Conservation (phyloP, 1,140 invertebrate genomes). For the Drosophila lowei region DNA sequence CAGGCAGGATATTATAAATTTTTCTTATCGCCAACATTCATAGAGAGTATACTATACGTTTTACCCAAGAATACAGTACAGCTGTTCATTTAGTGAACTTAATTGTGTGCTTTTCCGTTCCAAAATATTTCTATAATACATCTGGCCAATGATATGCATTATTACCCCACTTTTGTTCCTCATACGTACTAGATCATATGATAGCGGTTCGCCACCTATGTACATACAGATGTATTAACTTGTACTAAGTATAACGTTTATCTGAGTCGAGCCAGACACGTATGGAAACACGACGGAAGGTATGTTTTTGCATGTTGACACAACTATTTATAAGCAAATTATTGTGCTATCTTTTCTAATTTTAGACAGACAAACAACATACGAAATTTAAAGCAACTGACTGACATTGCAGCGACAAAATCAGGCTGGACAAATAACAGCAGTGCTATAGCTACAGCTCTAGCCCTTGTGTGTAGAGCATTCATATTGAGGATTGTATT, state of each 20-base stretch:
- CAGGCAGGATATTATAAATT: slow-evolving; percentile 1
- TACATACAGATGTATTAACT: slow-evolving; percentile 3
- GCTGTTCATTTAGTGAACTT: slow-evolving; percentile 4
- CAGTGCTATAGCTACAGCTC: slow-evolving; percentile 3
- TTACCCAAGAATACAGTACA: slow-evolving; percentile 16
- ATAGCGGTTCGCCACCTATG: slow-evolving; percentile 24
- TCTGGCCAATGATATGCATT: slow-evolving; percentile 9
- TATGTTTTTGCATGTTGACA: slow-evolving; percentile 59
- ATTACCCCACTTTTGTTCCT: not conserved
- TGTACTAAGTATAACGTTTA: slow-evolving; percentile 13
- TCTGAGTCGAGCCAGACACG: slow-evolving; percentile 15
- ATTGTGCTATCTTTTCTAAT: slow-evolving; percentile 72
- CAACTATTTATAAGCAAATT: slow-evolving; percentile 74
- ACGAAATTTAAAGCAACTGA: slow-evolving; percentile 54
- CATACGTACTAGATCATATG: not conserved
- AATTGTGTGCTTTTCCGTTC: slow-evolving; percentile 26
- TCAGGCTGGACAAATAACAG: slow-evolving; percentile 69
- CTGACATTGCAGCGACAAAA: slow-evolving; percentile 64
- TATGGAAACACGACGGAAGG: slow-evolving; percentile 54
- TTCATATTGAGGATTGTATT: slow-evolving; percentile 29
- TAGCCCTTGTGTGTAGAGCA: too few relatives aligned
- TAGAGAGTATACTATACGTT: too few relatives aligned
- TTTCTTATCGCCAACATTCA: too few relatives aligned
- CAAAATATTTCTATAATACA: slow-evolving; percentile 7
- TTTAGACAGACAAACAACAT: slow-evolving; percentile 65